A percentile compares a stretch with the other conserved stretches of the same genome.
Conservation (phyloP, 1,140 invertebrate species). For the Laodelphax striatellus region DNA sequence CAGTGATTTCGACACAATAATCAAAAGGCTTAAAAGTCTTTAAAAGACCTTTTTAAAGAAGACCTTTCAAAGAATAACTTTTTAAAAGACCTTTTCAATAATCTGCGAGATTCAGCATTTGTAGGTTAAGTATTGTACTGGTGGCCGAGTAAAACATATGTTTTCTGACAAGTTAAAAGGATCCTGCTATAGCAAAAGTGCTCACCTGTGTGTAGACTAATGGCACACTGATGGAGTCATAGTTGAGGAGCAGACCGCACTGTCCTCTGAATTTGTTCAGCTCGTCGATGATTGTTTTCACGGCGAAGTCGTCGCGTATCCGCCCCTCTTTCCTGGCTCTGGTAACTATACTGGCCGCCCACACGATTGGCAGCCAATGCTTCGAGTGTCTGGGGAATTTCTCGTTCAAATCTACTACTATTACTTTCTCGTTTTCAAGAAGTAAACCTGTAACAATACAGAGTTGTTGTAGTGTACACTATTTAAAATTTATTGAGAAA, state of each 20-base stretch:
- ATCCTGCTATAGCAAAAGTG: too few species aligned
- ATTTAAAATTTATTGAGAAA: too few species aligned
- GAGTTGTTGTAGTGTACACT: too few species aligned
- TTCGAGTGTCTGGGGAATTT: constrained; percentile 82
- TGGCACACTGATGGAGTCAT: constrained; percentile 85
- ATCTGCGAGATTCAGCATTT: too few species aligned
- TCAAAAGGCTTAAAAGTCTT: too few species aligned
- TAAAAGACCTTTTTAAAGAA: too few species aligned
- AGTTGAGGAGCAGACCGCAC: constrained; percentile 68
- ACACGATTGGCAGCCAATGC: constrained; percentile 90
- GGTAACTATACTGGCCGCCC: constrained; percentile 82
- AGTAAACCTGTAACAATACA: constrained; percentile 50
- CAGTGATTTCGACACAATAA: too few species aligned
- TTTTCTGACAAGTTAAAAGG: too few species aligned
- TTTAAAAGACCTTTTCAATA: too few species aligned
- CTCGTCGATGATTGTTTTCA: constrained; percentile 83
- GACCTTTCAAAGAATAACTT: too few species aligned
- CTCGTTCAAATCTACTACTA: constrained; percentile 63
- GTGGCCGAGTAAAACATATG: too few species aligned
- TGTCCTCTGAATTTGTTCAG: constrained; percentile 77
- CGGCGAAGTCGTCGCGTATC: constrained; percentile 84
- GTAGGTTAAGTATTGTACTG: too few species aligned
- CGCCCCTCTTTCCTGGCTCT: constrained; percentile 77
- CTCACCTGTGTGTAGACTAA: constrained; percentile 88
- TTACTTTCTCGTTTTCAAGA: constrained; percentile 70